These are phyloP conservation scores for Pseudotriccus pelzelni DNA, from an alignment of 2,797 vertebrate genomes.

Conservation along the genomic window DNA sequence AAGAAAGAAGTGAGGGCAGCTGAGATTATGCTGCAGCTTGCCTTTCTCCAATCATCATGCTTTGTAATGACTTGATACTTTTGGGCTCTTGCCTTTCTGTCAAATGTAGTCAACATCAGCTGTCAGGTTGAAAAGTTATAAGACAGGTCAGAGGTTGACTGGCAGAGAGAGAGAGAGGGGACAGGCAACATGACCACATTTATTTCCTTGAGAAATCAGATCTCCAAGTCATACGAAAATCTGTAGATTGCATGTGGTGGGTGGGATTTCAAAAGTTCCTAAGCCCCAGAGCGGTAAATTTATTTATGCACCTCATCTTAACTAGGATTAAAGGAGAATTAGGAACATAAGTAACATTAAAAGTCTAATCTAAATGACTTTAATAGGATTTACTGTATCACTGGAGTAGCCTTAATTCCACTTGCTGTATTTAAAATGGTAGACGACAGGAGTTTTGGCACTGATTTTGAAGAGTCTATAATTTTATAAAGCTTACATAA, in stretches of 20 bases:
- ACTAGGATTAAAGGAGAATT: neutral
- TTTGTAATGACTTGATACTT: neutral
- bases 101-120: neutral
- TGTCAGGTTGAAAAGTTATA: neutral
- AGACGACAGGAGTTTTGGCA: neutral
- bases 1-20: neutral
- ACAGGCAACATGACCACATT: neutral
- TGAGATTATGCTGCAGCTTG: neutral
- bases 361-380: neutral
- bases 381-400: conserved; percentile 23
- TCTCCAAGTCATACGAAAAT: neutral
- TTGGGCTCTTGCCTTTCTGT: neutral
- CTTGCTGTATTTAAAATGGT: conserved; percentile 7
- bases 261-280: neutral
- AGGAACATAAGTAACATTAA: neutral
- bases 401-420: neutral
- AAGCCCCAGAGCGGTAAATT: neutral
- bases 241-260: neutral
- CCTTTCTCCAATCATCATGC: neutral
- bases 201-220: neutral
- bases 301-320: conserved; percentile 3
- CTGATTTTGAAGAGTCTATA: neutral
- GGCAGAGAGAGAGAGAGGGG: neutral
- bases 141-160: neutral
- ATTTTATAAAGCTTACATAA: neutral